phyloP scores from a whole-genome alignment of 2,113 vertebrate species.

The Aspidoscelis tigris region DNA sequence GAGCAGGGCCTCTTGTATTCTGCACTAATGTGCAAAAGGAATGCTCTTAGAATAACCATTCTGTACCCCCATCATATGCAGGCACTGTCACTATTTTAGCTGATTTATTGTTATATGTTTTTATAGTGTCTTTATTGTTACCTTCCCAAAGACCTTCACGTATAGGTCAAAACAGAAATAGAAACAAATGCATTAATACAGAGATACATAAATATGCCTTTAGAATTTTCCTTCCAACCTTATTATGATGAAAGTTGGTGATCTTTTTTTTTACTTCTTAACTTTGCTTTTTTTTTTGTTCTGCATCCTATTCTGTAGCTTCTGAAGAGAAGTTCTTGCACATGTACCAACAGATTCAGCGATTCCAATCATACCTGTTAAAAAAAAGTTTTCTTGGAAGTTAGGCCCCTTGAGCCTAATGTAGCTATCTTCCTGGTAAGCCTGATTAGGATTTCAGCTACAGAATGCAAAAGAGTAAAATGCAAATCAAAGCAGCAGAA shows the following conservation, averaged over 20 bases:
- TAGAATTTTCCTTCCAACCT: background rate
- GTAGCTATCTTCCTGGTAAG: background rate
- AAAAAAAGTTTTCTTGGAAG: background rate
- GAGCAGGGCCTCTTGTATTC: no score
- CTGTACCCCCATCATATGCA: background rate
- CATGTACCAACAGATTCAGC: background rate
- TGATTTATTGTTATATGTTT: no score
- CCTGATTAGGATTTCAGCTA: background rate
- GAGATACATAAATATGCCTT: background rate
- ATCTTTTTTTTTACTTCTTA: no score
- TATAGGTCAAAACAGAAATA: no score
- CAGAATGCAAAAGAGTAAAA: background rate
- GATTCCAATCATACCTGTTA: background rate
- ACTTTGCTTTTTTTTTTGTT: slow-evolving; percentile 8
- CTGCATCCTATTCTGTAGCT: background rate
- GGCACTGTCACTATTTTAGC: no score
- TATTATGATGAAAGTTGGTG: background rate
- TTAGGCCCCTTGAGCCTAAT: background rate
- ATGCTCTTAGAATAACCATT: background rate
- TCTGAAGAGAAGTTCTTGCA: background rate
- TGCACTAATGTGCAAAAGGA: no score
- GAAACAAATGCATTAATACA: no score
- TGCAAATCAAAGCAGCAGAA: slow-evolving; percentile 60
- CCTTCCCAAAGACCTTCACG: no score
- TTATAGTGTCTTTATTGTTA: no score